Evolutionary conservation across 2,888 invertebrate species (phyloP), one percentile per base, ranked within the genome.

Genomic region (Frankliniella fusca): DNA sequence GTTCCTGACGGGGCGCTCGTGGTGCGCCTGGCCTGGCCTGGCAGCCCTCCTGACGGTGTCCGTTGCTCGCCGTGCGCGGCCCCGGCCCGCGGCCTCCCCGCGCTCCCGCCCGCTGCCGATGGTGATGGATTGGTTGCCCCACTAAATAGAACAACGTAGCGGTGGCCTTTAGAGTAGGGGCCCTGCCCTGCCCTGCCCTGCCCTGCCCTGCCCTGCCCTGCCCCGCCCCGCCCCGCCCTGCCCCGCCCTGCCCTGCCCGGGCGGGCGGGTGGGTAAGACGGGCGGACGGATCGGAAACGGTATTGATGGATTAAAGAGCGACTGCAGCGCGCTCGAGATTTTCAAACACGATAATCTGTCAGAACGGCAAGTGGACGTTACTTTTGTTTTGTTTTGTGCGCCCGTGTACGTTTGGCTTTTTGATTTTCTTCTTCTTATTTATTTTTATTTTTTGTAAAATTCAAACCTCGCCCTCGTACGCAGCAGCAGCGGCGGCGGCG

Each of bases 311-410:
- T 70, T 70, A 70, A 23, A 70, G 54, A 54, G 38, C 38, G 38
- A 38, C 38, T 38, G 38, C 38, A 3, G 18, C 54, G 10, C 54
- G 18, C 54, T 54, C 54, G 54, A 54, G 54, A 54, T 54, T 70
- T 70, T 70, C 70, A 12, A 70, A 70, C 23, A n/a, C 70, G 70
- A 70, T 70, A 70, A 70, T 70, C 70, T 23, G 70, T 70, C n/a
- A 70, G 23, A 70, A 70, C n/a, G 15, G 54, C 54, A 54, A 12
- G 3, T 54, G 54, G 2, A 54, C 15, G 54, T 18, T 54, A 15
- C 18, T 54, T 54, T 54, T 50, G 9, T 50, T 50, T 50, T 50
- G 9, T 50, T 50, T 50, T 15, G 50, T 50, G 50, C 15, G 10
- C 10, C 15, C 50, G 50, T 50, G 50, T 9, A 50, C 50, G 50